Evolutionary conservation across 2,797 vertebrate genomes (phyloP), one percentile per base, ranked within the genome.

Genomic region (Mallotus villosus): DNA sequence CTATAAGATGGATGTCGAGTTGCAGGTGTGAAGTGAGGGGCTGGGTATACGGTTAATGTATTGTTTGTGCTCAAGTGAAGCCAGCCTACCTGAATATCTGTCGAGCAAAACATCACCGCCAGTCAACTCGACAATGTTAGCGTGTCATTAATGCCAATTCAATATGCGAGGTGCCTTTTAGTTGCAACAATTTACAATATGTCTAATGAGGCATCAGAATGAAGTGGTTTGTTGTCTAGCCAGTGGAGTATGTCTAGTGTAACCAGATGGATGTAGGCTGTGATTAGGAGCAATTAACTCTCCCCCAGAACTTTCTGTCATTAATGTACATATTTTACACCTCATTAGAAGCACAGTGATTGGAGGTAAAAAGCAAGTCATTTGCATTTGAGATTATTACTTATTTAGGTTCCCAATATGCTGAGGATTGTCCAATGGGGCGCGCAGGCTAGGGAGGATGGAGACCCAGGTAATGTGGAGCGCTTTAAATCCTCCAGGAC

Each of bases 211-310:
- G 92, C 94, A 86, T 89, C 91, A 89, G 93, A 91, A 89, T 87
- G 89, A 96, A 95, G 94, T 93, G 94, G 94, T 94, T 95, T 95
- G 95, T 94, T 96, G 94, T 95, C 93, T 95, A 88, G 88, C 37
- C 37, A 46, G 41, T 46, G 9, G 41, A 14, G 41, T 41, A 9
- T 96, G 94, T 95, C 93, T 95, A 88, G 89, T 86, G 89, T 93
- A 95, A 95, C 87, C 95, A 97, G 95, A 97, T 93, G 92, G 94
- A 96, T 94, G 92, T 87, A 95, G 94, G 91, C 92, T 91, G 84
- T 94, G 94, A 97, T 97, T 96, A 97, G 92, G 94, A 94, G 93
- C 94, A 96, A 97, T 98, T 97, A 96, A 92, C 93, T 95, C 84
- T 82, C 91, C 88, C 87, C 90, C 91, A 93, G 92, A 94, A 95